A percentile compares a stretch with the other conserved stretches of the same genome.
Conservation (phyloP, 2,888 invertebrate genomes). For the Rhagonycha fulva region DNA sequence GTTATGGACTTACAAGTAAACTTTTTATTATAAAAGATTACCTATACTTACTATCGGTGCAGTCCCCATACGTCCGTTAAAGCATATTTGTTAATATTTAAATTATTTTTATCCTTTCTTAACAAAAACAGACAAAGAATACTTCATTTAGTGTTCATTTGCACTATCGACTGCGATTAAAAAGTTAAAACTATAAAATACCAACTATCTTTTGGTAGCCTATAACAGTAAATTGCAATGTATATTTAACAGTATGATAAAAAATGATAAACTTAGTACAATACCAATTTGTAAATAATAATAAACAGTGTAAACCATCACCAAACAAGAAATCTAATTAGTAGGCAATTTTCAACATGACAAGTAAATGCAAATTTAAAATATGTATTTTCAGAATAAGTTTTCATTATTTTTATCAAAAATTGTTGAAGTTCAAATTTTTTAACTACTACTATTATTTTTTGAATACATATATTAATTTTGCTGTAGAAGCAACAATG, state of each 20-base stretch:
- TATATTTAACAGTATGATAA: not conserved
- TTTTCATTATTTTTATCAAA: not conserved
- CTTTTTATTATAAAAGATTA: no score
- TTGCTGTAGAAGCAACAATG: not conserved
- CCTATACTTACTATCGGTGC: no score
- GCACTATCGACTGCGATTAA: no score
- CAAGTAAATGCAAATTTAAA: not conserved
- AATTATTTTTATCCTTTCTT: no score
- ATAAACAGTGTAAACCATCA: not conserved
- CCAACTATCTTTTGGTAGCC: no score
- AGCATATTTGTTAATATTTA: no score
- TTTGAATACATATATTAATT: not conserved
- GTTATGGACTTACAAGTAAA: no score
- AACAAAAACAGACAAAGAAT: no score
- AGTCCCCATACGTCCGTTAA: no score
- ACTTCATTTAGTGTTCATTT: no score
- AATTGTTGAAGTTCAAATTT: not conserved
- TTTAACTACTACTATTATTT: not conserved
- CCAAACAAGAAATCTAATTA: not conserved
- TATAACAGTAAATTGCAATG: no score
- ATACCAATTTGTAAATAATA: not conserved
- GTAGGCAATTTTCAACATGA: not conserved
- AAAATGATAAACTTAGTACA: not conserved
- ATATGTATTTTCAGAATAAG: not conserved
- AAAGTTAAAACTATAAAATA: no score